Percentiles rank a stretch among this genome's conserved stretches.
phyloP scores from a whole-genome alignment of 2,113 vertebrate species.

The cat (Felis catus) region F.catus_Fca126_mat1.0 CM031415.1:69499501-69500000 shows the following conservation, averaged over 20 bases:
- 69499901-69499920: not conserved
- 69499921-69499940: not conserved
- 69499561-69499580: not conserved
- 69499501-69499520: not conserved
- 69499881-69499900: not conserved
- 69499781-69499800: not conserved
- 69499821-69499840: not conserved
- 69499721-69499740: not conserved
- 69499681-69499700: not conserved
- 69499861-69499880: not conserved
- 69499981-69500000: not conserved
- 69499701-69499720: constrained; percentile 9
- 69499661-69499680: not conserved
- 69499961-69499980: not conserved
- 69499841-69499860: not conserved
- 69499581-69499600: not conserved
- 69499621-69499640: not conserved
- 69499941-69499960: not conserved
- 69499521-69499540: not conserved
- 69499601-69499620: not conserved
- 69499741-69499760: not conserved
- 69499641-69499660: not conserved
- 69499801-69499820: not conserved
- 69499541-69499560: not conserved
- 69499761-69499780: not conserved